Conservation (phyloP, 2,888 invertebrate genomes). For the Hemaris fuciformis region DNA sequence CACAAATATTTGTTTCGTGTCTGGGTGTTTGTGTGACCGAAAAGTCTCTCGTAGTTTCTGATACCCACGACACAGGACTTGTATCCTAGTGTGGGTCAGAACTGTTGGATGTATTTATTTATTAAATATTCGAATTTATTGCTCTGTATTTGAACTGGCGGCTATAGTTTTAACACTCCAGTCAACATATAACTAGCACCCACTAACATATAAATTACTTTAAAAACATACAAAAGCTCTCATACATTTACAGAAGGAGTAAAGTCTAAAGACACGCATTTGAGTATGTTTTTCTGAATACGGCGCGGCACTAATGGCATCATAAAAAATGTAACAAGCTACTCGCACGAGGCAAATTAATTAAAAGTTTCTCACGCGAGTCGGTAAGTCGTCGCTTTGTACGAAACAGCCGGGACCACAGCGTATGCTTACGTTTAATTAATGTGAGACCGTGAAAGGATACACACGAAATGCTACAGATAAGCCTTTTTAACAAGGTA, state of each 20-base stretch:
- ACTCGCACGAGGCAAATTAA: constrained; percentile 19
- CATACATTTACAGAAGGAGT: not conserved
- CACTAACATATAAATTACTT: too few relatives aligned
- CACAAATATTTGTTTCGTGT: too few relatives aligned
- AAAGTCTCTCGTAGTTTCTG: too few relatives aligned
- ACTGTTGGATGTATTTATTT: too few relatives aligned
- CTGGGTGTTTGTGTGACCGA: too few relatives aligned
- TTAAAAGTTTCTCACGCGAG: constrained; percentile 21
- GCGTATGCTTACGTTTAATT: not conserved
- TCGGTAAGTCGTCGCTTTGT: constrained; percentile 12
- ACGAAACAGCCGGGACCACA: not conserved
- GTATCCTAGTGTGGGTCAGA: too few relatives aligned
- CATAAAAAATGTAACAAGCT: not conserved
- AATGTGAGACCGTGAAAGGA: not conserved
- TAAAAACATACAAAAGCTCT: too few relatives aligned
- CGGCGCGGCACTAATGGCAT: not conserved
- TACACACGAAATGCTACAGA: not conserved
- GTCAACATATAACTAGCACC: too few relatives aligned
- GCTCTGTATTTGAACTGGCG: too few relatives aligned
- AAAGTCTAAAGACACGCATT: not conserved
- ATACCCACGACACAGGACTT: too few relatives aligned
- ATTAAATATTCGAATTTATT: too few relatives aligned
- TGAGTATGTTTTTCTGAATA: not conserved
- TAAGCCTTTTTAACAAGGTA: not conserved
- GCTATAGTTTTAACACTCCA: too few relatives aligned